Evolutionary conservation across 2,888 invertebrate genomes (phyloP), one percentile per base, ranked within the genome.

Genomic region (Euproctis similis): DNA sequence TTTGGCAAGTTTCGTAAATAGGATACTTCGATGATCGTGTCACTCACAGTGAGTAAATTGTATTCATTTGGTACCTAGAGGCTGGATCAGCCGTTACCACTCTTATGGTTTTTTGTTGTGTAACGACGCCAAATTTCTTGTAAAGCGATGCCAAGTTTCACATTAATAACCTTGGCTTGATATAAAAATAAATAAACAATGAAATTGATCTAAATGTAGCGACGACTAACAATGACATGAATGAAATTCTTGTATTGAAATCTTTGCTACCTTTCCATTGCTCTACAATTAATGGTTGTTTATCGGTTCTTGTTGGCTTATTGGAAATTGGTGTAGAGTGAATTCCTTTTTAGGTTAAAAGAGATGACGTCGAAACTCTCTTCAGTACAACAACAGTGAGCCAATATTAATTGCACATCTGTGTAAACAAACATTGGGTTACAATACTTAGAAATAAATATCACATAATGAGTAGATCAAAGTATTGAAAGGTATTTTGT

Each of bases 41-140:
- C 36, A 32, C 33, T 29, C 28, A 46, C 37, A 35, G 63, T 70
- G 57, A 65, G 68, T 68, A 57, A 63, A 53, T 67, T 41, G 57
- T 59, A 56, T 61, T 53, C 61, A 58, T 59, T 24, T 12, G 12
- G 24, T 22, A 22, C 23, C 26, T 60, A 67, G 66, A 59, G 52
- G 75, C 71, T 72, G 77, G 80, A 82, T 80, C 81, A 53, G 68
- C 63, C 65, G 67, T 64, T 64, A 55, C 62, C 59, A 28, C 37
- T 60, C 54, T 53, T 57, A 60, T 72, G 70, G n/a, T 67, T 70
- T 59, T 64, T 65, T 61, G 75, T 84, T 84, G 84, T 82, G 78
- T 80, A 81, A 84, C 72, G 66, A 75, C 72, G 77, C 78, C 75
- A 81, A 74, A 70, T 63, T 56, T 63, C 46, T 48, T 46, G 45